phyloP scores from a whole-genome alignment of 2,888 invertebrate species.

The Steinernema scapterisci region DNA sequence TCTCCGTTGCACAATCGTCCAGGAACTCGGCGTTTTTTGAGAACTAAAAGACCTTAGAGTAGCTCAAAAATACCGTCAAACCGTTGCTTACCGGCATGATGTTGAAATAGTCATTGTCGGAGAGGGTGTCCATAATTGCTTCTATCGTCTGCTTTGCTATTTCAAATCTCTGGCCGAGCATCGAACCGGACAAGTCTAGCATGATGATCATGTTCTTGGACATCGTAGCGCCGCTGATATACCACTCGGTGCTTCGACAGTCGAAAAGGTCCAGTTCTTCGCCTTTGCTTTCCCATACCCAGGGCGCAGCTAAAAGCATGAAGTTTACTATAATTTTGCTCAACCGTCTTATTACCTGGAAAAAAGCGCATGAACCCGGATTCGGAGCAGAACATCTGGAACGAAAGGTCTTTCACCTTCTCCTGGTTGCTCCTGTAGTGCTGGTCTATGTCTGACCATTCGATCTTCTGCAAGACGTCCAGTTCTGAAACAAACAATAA shows the following conservation, averaged over 20 bases:
- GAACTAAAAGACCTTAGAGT: constrained; percentile 72
- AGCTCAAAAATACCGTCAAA: background rate
- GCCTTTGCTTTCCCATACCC: constrained; percentile 63
- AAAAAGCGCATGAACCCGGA: constrained; percentile 89
- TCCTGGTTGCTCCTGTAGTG: constrained; percentile 65
- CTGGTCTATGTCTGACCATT: constrained; percentile 88
- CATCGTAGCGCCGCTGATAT: constrained; percentile 91
- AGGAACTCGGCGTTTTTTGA: constrained; percentile 77
- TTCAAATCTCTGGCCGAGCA: constrained; percentile 87
- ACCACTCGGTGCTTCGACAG: constrained; percentile 72
- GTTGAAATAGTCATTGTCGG: constrained; percentile 96
- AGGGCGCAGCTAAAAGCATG: constrained; percentile 55
- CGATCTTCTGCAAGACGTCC: constrained; percentile 85
- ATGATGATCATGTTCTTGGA: constrained; percentile 95
- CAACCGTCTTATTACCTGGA: constrained; percentile 77
- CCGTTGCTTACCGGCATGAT: constrained; percentile 75
- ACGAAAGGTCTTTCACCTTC: constrained; percentile 70
- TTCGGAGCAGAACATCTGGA: constrained; percentile 97
- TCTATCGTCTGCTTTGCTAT: constrained; percentile 87
- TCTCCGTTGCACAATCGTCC: constrained; percentile 79
- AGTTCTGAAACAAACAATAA: constrained; percentile 73
- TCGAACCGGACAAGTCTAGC: constrained; percentile 92
- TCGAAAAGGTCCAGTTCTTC: constrained; percentile 79
- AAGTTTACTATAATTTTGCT: too few relatives aligned
- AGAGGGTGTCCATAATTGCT: constrained; percentile 88